phyloP scores from a whole-genome alignment of 1,140 invertebrate genomes.

The Drosophila repletoides region DNA sequence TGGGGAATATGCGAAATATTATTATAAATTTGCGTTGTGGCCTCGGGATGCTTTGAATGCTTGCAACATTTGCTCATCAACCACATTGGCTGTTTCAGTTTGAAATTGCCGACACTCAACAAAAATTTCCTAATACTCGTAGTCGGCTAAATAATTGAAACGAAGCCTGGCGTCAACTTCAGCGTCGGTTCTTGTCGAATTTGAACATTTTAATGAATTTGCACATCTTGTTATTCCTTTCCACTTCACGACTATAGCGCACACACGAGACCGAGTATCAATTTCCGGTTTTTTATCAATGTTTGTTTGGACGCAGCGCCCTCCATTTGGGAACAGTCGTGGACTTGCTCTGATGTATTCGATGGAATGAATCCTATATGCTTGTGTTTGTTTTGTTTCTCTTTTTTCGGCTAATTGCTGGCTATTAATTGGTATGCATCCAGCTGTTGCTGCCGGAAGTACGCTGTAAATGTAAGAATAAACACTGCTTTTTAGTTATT shows the following conservation, averaged over 20 bases:
- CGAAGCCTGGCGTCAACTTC: background rate
- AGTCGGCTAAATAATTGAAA: conserved; percentile 54
- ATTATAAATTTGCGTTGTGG: conserved; percentile 40
- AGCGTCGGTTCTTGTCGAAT: conserved; percentile 15
- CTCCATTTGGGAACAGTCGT: conserved; percentile 35
- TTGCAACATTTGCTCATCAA: conserved; percentile 41
- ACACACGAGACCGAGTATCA: too few relatives aligned
- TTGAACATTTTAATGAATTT: conserved; percentile 58
- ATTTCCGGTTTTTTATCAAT: conserved; percentile 63
- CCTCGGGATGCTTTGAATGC: conserved; percentile 24
- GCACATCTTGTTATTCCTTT: conserved; percentile 48
- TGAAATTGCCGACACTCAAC: conserved; percentile 6
- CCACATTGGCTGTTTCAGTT: conserved; percentile 3
- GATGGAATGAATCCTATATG: too few relatives aligned
- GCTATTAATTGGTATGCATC: conserved; percentile 30
- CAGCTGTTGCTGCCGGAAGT: conserved; percentile 66
- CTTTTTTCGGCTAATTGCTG: conserved; percentile 17
- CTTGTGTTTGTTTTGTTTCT: conserved; percentile 4
- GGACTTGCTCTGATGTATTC: background rate
- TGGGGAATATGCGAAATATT: conserved; percentile 55
- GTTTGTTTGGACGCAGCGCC: conserved; percentile 18
- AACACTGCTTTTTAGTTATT: conserved; percentile 50
- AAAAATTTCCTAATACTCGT: conserved; percentile 33
- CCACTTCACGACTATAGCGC: conserved; percentile 7
- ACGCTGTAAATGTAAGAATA: conserved; percentile 63